Percentiles rank a stretch among this genome's conserved stretches.
Evolutionary conservation across 2,888 invertebrate species (phyloP).

Genomic region (Oscheius onirici): DNA sequence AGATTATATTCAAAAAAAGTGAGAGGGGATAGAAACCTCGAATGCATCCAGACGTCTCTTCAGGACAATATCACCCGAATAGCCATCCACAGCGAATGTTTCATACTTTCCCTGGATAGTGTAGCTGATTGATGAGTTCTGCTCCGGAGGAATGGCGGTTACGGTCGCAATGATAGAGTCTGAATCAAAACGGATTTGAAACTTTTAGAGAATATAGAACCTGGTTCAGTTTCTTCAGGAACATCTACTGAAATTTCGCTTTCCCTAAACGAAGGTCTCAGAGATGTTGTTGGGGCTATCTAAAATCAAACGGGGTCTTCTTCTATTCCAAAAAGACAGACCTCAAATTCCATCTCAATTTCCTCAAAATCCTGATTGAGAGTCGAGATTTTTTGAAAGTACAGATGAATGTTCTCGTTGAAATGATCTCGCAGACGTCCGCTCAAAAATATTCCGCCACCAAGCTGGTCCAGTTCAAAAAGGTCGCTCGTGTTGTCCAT

Average conservation of each 20-base stretch:
- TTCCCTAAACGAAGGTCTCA: slow-evolving; percentile 37
- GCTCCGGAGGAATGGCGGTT: slow-evolving; percentile 42
- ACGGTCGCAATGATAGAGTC: slow-evolving; percentile 38
- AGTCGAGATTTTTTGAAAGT: slow-evolving; percentile 41
- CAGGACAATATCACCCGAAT: slow-evolving; percentile 88
- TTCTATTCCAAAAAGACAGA: slow-evolving; percentile 3
- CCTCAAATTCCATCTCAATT: slow-evolving; percentile 53
- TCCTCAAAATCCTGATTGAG: slow-evolving; percentile 39
- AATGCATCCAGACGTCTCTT: slow-evolving; percentile 77
- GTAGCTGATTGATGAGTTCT: slow-evolving; percentile 43
- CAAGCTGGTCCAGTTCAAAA: slow-evolving; percentile 56
- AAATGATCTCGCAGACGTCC: slow-evolving; percentile 28
- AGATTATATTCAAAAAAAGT: slow-evolving; percentile 2
- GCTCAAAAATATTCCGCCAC: slow-evolving; percentile 52
- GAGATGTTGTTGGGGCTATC: slow-evolving; percentile 11
- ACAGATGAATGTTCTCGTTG: slow-evolving; percentile 36
- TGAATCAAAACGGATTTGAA: too few species aligned
- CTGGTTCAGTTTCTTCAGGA: slow-evolving; percentile 38
- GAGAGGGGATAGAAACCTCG: slow-evolving; percentile 28
- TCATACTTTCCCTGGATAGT: slow-evolving; percentile 68
- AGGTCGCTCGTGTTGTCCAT: slow-evolving; percentile 38
- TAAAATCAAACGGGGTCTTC: background rate
- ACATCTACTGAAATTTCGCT: slow-evolving; percentile 30
- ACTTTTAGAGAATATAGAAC: too few species aligned
- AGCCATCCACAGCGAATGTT: slow-evolving; percentile 88